Evolutionary conservation across 2,797 vertebrate genomes (phyloP).

Genomic region (Sebastes baramenuke): DNA sequence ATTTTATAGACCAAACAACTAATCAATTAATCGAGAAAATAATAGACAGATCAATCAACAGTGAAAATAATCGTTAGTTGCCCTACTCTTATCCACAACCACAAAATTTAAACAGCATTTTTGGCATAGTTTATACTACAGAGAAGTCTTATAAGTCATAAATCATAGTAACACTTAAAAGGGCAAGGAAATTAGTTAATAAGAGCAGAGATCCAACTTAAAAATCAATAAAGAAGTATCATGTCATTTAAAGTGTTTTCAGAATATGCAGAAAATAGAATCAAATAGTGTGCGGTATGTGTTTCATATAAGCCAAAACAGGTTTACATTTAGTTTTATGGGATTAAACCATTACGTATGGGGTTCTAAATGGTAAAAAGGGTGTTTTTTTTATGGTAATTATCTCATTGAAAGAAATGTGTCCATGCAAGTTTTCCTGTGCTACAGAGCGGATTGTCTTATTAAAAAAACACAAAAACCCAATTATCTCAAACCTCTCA

Average conservation of each 20-base stretch:
- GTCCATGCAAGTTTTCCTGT: neutral
- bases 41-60: too few relatives aligned
- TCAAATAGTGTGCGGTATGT: neutral
- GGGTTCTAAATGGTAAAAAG: neutral
- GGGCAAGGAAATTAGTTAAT: neutral
- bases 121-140: neutral
- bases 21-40: too few relatives aligned
- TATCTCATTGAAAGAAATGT: neutral
- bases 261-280: neutral
- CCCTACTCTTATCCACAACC: too few relatives aligned
- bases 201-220: neutral
- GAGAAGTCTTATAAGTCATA: neutral
- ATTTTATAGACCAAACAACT: too few relatives aligned
- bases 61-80: too few relatives aligned
- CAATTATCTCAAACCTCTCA: neutral
- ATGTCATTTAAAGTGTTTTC: neutral
- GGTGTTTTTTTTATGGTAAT: neutral
- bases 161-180: neutral
- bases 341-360: neutral
- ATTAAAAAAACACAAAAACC: neutral
- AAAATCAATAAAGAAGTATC: neutral
- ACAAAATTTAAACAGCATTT: too few relatives aligned
- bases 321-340: neutral
- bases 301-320: neutral
- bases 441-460: neutral